Percentiles rank a stretch among this genome's conserved stretches.
Evolutionary conservation across 2,113 vertebrate species (phyloP).

Genomic region (Pogonocichla stellata): DNA sequence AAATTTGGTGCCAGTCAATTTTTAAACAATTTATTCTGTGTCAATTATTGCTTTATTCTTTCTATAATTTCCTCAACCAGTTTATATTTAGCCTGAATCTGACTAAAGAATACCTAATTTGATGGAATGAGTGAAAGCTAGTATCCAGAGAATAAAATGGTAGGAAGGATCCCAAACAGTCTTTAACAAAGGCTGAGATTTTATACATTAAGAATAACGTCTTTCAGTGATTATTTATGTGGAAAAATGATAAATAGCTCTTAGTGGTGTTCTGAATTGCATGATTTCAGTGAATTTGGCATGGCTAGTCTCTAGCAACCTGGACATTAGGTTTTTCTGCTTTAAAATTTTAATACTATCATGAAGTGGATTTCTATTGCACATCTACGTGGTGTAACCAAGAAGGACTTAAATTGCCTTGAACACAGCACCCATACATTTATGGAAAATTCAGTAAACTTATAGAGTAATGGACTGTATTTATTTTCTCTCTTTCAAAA

Average conservation of each 20-base stretch:
- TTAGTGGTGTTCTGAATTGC: background rate
- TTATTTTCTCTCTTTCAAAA: background rate
- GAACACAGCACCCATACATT: background rate
- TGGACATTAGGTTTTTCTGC: rapidly evolving
- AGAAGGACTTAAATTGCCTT: background rate
- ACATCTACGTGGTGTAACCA: background rate
- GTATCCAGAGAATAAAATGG: background rate
- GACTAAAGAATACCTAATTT: background rate
- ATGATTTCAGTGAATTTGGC: background rate
- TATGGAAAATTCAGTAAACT: background rate
- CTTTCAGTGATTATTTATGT: background rate
- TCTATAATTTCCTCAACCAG: background rate
- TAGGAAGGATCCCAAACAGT: background rate
- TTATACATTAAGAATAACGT: background rate
- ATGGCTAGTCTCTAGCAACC: background rate
- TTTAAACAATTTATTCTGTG: background rate
- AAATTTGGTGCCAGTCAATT: background rate
- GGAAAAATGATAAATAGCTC: background rate
- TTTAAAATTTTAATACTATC: background rate
- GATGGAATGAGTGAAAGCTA: background rate
- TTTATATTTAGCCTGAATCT: background rate
- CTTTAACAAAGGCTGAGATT: background rate
- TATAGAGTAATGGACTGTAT: background rate
- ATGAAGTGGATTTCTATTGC: background rate
- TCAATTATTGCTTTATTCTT: background rate